Conservation (phyloP, 2,113 vertebrate genomes). For the Pachyramphus minor region DNA sequence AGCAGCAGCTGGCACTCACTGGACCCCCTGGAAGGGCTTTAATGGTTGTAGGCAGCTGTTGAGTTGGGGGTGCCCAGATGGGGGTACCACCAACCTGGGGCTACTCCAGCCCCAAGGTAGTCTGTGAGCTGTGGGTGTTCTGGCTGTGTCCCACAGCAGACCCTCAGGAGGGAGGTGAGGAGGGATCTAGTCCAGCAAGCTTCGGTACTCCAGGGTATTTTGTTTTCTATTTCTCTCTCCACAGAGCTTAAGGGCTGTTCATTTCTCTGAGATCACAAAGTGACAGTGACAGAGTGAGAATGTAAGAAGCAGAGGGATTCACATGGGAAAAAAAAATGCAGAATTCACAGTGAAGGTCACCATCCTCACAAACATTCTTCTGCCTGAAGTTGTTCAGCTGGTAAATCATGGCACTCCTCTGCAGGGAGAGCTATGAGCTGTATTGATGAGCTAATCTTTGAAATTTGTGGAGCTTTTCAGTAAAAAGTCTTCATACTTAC, state of each 20-base stretch:
- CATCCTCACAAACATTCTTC: not conserved
- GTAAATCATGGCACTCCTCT: not conserved
- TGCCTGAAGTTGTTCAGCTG: not conserved
- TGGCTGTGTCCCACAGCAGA: not conserved
- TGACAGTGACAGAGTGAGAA: fast-evolving
- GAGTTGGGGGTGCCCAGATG: not conserved
- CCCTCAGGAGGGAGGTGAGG: not conserved
- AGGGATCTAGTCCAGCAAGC: not conserved
- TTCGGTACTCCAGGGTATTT: not conserved
- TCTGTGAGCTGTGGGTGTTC: fast-evolving
- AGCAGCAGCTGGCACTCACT: not conserved
- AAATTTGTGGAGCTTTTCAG: not conserved
- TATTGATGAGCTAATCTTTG: not conserved
- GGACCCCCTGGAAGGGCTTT: fast-evolving
- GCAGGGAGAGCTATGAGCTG: not conserved
- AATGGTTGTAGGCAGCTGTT: too few species aligned
- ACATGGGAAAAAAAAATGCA: not conserved
- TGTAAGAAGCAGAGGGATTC: not conserved
- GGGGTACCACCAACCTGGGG: not conserved
- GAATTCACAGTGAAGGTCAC: not conserved
- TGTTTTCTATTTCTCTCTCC: not conserved
- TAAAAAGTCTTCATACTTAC: not conserved
- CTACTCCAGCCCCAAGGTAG: not conserved
- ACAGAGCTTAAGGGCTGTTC: not conserved
- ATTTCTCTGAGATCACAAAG: not conserved